Conservation (phyloP, 64 coral and sea anemone species). For the Orbicella faveolata region DNA sequence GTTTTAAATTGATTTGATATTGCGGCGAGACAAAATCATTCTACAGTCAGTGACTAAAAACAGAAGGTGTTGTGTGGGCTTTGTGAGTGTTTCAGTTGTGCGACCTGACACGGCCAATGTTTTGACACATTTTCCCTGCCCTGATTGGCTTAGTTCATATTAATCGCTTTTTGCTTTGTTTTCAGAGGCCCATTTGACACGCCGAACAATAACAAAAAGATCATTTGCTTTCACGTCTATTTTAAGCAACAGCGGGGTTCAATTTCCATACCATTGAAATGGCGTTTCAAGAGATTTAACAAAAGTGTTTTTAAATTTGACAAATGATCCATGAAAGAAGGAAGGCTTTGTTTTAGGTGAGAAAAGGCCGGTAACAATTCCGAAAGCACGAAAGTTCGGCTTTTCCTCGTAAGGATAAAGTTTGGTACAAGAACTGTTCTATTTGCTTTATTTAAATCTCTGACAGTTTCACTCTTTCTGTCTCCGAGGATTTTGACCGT, state of each 20-base stretch:
- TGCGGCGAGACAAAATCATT: conserved; percentile 10
- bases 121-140: conserved; percentile 13
- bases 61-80: neutral
- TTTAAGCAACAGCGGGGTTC: conserved; percentile 15
- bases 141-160: conserved; percentile 24
- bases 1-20: conserved; percentile 8
- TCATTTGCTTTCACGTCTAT: conserved; percentile 22
- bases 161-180: conserved; percentile 38
- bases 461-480: conserved; percentile 21
- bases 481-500: conserved; percentile 19
- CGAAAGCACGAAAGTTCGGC: neutral
- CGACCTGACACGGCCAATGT: conserved; percentile 8
- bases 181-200: conserved; percentile 33
- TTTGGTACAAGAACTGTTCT: neutral
- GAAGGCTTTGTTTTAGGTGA: neutral
- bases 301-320: conserved; percentile 21
- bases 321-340: conserved; percentile 9
- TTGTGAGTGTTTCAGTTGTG: conserved; percentile 13
- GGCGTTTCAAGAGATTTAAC: conserved; percentile 2
- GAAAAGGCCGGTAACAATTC: neutral
- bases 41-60: conserved; percentile 33
- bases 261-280: conserved; percentile 43
- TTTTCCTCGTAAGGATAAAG: neutral
- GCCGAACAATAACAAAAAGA: neutral
- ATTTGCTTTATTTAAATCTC: conserved; percentile 29